These are phyloP conservation scores for Chrysogorgia sp. DNA, from an alignment of 92 coral and sea anemone genomes.

Conservation along the genomic window DNA sequence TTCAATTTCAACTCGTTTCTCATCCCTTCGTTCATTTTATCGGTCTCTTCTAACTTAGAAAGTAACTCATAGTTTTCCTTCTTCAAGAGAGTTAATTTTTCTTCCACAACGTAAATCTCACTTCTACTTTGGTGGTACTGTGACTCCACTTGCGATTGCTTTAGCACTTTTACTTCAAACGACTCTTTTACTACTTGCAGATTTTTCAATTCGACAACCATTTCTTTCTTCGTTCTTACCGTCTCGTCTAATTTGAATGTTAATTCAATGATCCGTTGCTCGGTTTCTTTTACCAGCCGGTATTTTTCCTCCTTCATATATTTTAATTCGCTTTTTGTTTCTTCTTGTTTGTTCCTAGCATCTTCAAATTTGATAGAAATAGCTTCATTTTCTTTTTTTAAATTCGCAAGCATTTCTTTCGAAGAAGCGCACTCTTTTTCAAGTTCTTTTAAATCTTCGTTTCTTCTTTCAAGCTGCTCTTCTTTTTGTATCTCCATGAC, in stretches of 20 bases:
- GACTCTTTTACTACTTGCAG: background rate
- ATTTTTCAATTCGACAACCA: background rate
- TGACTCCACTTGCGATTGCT: too few relatives aligned
- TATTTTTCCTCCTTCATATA: background rate
- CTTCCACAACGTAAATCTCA: background rate
- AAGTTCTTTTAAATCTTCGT: background rate
- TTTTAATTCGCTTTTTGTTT: background rate
- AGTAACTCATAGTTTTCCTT: background rate
- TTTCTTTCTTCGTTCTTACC: background rate
- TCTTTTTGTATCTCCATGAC: background rate
- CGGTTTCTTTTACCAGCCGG: background rate
- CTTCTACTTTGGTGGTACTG: background rate
- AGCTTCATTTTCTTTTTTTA: background rate
- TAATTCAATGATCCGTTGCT: background rate
- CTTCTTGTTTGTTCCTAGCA: background rate
- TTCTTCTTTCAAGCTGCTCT: background rate
- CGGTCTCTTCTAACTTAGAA: slow-evolving; percentile 7
- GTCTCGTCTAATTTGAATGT: background rate
- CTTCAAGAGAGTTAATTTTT: background rate
- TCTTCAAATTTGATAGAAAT: background rate
- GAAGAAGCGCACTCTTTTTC: background rate
- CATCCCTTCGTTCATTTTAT: background rate
- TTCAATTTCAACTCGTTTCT: background rate
- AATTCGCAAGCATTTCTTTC: background rate
- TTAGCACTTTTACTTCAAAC: background rate